Evolutionary conservation across 2,113 vertebrate species (phyloP).

Genomic region (Anarhynchus alexandrinus): DNA sequence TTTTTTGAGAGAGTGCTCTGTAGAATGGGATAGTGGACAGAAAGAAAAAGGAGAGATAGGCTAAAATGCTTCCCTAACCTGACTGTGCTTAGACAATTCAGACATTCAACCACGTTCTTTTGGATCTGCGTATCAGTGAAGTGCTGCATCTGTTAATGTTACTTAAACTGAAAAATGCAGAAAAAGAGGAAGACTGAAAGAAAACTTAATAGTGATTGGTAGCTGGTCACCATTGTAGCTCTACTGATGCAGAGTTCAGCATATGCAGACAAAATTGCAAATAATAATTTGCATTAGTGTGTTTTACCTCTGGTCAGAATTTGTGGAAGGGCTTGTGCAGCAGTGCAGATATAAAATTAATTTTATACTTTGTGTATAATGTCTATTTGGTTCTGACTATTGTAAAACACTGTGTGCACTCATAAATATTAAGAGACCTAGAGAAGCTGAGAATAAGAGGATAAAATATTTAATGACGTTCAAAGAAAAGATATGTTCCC

Average conservation of each 20-base stretch:
- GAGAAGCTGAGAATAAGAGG: not conserved
- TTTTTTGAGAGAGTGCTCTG: not conserved
- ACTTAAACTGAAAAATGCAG: not conserved
- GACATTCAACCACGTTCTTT: not conserved
- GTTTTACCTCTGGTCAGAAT: not conserved
- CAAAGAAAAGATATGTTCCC: not conserved
- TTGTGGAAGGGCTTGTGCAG: not conserved
- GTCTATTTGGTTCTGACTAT: not conserved
- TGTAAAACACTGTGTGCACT: not conserved
- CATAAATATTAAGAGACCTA: not conserved
- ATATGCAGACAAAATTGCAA: rapidly evolving
- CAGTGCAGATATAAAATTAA: not conserved
- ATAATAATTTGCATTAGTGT: not conserved
- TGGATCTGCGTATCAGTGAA: not conserved
- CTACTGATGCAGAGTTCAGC: not conserved
- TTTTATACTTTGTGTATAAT: not conserved
- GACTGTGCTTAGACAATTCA: not conserved
- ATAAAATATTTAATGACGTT: not conserved
- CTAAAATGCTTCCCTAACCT: not conserved
- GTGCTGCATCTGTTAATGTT: not conserved
- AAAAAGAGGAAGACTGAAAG: not conserved
- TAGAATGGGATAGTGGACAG: not conserved
- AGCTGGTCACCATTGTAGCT: not conserved
- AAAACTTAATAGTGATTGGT: not conserved
- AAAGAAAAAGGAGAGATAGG: not conserved